phyloP scores from a whole-genome alignment of 2,113 vertebrate genomes.

The Pomatorhinus ruficollis region DNA sequence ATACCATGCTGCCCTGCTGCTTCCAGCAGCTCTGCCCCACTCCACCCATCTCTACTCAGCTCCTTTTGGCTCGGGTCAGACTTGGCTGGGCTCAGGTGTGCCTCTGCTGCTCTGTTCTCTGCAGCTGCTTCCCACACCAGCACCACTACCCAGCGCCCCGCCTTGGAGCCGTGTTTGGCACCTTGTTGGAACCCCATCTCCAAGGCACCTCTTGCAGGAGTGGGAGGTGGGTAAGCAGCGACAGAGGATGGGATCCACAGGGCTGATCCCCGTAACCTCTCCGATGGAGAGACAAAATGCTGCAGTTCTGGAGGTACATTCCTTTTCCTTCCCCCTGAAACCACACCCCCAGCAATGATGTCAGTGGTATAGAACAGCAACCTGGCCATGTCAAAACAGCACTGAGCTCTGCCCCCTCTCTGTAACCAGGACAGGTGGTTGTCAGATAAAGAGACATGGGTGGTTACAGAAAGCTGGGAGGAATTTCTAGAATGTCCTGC shows the following conservation, averaged over 20 bases:
- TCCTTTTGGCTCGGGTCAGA: rapidly evolving
- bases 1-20: not conserved
- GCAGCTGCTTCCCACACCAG: not conserved
- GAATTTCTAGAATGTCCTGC: not conserved
- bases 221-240: rapidly evolving
- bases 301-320: rapidly evolving
- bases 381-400: rapidly evolving
- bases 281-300: not conserved
- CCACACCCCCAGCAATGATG: not conserved
- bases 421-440: not conserved
- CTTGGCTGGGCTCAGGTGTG: not conserved
- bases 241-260: not conserved
- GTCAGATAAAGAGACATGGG: not conserved
- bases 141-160: rapidly evolving
- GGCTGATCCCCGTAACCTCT: too few species aligned
- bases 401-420: not conserved
- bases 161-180: rapidly evolving
- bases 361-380: rapidly evolving
- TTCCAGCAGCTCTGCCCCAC: not conserved
- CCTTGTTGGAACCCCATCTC: not conserved
- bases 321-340: not conserved
- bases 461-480: not conserved
- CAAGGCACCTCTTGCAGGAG: not conserved
- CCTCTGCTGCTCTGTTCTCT: not conserved
- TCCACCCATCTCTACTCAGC: not conserved